Evolutionary conservation across 2,888 invertebrate genomes (phyloP).

Genomic region (Pachymerium ferrugineum): DNA sequence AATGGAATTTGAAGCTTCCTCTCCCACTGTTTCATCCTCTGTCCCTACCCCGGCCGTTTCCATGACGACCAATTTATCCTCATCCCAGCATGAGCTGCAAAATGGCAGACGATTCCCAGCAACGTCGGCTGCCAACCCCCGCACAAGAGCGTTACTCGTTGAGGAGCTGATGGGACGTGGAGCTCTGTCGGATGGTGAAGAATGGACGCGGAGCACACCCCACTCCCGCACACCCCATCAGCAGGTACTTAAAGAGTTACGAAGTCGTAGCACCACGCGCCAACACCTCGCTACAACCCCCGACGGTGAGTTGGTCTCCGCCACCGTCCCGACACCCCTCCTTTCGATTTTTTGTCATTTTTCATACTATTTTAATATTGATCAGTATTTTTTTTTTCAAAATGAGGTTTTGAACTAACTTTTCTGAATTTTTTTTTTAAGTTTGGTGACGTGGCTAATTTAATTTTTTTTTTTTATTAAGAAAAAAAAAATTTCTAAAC

Average conservation of each 20-base stretch:
- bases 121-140: constrained; percentile 22
- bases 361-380: background rate
- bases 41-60: background rate
- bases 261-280: background rate
- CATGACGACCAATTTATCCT: background rate
- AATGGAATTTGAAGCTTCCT: background rate
- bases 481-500: too few species aligned
- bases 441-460: too few species aligned
- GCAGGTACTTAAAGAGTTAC: constrained; percentile 25
- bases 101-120: background rate
- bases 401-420: background rate
- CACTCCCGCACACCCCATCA: background rate
- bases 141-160: constrained; percentile 23
- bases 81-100: background rate
- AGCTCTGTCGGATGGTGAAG: constrained; percentile 30
- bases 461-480: too few species aligned
- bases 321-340: background rate
- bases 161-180: constrained; percentile 29
- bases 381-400: background rate
- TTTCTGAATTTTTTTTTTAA: background rate
- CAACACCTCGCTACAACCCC: background rate
- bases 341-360: background rate
- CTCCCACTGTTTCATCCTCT: background rate
- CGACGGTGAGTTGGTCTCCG: constrained; percentile 27
- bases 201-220: constrained; percentile 1